Percentiles rank a stretch among this genome's conserved stretches.
phyloP scores from a whole-genome alignment of 1,140 invertebrate genomes.

The Lepeophtheirus salmonis region DNA sequence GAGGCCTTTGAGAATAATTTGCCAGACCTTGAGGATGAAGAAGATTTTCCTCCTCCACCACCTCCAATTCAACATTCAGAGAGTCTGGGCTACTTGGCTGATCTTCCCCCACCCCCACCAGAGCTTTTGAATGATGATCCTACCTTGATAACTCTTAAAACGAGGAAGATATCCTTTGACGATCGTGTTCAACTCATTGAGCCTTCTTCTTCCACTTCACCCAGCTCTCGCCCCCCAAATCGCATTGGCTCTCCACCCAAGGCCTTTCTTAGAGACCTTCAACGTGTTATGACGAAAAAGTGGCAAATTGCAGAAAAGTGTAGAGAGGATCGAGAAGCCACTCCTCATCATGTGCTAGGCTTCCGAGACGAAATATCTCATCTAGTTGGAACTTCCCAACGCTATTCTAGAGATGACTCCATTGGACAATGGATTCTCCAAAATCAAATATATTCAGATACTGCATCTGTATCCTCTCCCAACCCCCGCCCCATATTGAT shows the following conservation, averaged over 20 bases:
- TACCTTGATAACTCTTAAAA: background rate
- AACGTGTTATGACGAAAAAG: slow-evolving; percentile 76
- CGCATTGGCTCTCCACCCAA: slow-evolving; percentile 43
- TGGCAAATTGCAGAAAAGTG: slow-evolving; percentile 84
- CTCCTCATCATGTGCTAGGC: slow-evolving; percentile 70
- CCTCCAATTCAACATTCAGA: background rate
- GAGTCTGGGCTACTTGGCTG: background rate
- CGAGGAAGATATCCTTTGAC: slow-evolving; percentile 17
- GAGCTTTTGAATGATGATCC: background rate
- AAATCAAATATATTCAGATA: background rate
- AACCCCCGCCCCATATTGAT: too few relatives aligned
- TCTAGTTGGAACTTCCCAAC: background rate
- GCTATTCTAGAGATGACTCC: slow-evolving; percentile 8
- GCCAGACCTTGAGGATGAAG: background rate
- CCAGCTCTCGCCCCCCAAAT: slow-evolving; percentile 27
- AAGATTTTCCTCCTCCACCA: slow-evolving; percentile 2
- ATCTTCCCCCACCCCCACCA: slow-evolving; percentile 3
- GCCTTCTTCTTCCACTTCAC: too few relatives aligned
- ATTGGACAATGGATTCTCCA: slow-evolving; percentile 15
- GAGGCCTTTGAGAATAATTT: slow-evolving; percentile 2
- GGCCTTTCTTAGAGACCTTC: slow-evolving; percentile 64
- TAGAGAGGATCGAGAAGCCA: slow-evolving; percentile 57
- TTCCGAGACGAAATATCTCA: slow-evolving; percentile 37
- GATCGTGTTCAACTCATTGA: slow-evolving; percentile 16
- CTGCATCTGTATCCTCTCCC: too few relatives aligned